phyloP scores from a whole-genome alignment of 2,888 invertebrate genomes.

The Acrocyrtus sp. region DNA sequence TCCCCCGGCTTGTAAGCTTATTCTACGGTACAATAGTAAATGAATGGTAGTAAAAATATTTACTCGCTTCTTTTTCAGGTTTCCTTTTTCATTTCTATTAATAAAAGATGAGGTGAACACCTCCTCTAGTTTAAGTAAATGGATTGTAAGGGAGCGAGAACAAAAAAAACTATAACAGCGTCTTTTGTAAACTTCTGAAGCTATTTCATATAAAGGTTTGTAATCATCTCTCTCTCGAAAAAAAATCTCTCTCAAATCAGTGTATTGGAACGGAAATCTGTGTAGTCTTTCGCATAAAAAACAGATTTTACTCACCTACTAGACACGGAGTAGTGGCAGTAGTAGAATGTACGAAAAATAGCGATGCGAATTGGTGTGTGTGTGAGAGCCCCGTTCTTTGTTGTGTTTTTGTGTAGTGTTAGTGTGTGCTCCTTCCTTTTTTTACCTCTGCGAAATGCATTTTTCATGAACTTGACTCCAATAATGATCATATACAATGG shows the following conservation, averaged over 20 bases:
- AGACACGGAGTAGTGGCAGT: too few species aligned
- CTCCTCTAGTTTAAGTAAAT: neutral
- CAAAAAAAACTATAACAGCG: too few species aligned
- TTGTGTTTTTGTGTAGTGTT: neutral
- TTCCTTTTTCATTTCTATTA: constrained; percentile 5
- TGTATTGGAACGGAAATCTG: constrained; percentile 50
- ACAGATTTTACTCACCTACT: too few species aligned
- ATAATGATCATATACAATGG: constrained; percentile 29
- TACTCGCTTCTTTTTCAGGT: constrained; percentile 2
- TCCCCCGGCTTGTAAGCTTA: too few species aligned
- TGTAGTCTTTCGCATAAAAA: too few species aligned
- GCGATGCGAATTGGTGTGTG: too few species aligned
- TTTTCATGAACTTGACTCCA: constrained; percentile 50
- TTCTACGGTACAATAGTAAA: neutral
- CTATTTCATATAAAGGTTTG: too few species aligned
- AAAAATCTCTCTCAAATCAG: constrained; percentile 28
- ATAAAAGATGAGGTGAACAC: constrained; percentile 20
- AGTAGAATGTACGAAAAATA: too few species aligned
- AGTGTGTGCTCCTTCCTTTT: too few species aligned
- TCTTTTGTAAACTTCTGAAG: too few species aligned
- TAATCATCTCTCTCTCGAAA: too few species aligned
- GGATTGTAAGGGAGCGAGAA: neutral
- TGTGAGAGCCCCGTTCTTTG: too few species aligned
- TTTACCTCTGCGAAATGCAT: constrained; percentile 19
- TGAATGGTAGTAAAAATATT: neutral